Evolutionary conservation across 2,113 vertebrate genomes (phyloP).

Genomic region (Himantopus leucocephalus): DNA sequence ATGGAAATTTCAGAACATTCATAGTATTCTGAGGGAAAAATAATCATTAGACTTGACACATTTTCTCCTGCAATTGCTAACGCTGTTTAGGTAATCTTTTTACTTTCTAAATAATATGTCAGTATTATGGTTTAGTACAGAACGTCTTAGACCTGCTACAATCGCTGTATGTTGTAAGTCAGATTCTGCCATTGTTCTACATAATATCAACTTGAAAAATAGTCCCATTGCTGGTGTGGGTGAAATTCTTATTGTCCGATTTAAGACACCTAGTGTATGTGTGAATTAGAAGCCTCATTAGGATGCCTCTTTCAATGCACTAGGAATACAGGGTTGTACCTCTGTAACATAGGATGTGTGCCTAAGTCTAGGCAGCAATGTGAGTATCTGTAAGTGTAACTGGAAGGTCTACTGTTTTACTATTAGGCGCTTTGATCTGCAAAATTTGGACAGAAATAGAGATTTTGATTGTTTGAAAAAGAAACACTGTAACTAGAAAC

Average conservation of each 20-base stretch:
- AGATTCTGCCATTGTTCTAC: not conserved
- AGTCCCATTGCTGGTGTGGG: not conserved
- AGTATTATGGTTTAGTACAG: not conserved
- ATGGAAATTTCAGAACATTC: not conserved
- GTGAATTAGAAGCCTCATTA: not conserved
- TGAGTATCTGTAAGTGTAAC: not conserved
- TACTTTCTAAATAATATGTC: not conserved
- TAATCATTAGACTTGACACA: not conserved
- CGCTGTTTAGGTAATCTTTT: not conserved
- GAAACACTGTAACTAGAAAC: not conserved
- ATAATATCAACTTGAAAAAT: not conserved
- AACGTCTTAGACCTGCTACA: not conserved
- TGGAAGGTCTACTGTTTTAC: not conserved
- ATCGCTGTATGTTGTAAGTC: not conserved
- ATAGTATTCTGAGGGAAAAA: not conserved
- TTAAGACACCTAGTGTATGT: not conserved
- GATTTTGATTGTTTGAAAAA: not conserved
- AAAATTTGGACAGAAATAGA: not conserved
- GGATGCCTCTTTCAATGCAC: not conserved
- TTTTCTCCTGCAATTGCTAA: not conserved
- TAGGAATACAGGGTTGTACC: not conserved
- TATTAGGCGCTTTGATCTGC: not conserved
- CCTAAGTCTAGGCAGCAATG: not conserved
- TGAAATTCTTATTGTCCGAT: not conserved
- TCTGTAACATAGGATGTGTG: not conserved